Conservation (phyloP, 2,888 invertebrate genomes). For the Lathronympha strigana region DNA sequence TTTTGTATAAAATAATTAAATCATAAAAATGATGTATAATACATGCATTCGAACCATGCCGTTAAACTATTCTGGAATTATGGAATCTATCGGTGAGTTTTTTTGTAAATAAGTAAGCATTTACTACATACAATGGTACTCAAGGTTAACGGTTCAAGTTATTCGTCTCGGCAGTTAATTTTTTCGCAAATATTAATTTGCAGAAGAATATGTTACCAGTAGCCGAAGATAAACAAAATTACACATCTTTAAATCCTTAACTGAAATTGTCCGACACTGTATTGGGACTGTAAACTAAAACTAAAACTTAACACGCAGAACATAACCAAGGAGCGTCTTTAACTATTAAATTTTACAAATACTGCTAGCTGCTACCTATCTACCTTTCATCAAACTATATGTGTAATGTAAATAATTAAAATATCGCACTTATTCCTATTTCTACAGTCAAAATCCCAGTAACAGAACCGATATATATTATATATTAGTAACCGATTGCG, state of each 20-base stretch:
- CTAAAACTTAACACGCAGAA: too few species aligned
- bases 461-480: too few species aligned
- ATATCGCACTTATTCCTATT: too few species aligned
- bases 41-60: conserved; percentile 3
- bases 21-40: conserved; percentile 40
- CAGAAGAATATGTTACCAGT: neutral
- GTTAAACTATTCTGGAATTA: conserved; percentile 7
- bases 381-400: too few species aligned
- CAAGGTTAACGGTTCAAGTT: neutral
- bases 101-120: neutral
- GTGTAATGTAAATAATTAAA: too few species aligned
- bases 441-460: too few species aligned
- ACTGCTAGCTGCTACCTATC: too few species aligned
- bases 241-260: neutral
- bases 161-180: neutral
- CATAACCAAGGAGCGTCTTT: too few species aligned
- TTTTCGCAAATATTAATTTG: neutral
- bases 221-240: neutral
- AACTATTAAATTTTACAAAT: too few species aligned
- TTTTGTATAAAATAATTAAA: conserved; percentile 42
- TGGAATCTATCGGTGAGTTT: conserved; percentile 30
- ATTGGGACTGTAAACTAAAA: too few species aligned
- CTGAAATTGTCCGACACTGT: too few species aligned
- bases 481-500: too few species aligned
- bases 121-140: neutral